Percentiles rank a stretch among this genome's conserved stretches.
Evolutionary conservation across 2,113 vertebrate genomes (phyloP).

Genomic region (Pantherophis guttatus): DNA sequence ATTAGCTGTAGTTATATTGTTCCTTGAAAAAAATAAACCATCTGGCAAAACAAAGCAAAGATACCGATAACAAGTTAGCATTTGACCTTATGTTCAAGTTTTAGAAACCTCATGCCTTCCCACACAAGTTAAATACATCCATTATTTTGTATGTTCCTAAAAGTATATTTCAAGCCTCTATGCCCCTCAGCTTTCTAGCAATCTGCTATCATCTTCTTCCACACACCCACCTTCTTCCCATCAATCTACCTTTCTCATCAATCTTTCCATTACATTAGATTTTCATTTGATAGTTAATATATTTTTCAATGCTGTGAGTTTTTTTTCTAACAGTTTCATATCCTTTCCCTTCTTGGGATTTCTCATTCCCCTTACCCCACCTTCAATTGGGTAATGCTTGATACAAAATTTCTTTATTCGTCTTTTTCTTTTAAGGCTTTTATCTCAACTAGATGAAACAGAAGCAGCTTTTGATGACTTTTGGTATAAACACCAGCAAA

Average conservation of each 20-base stretch:
- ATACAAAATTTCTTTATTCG: not conserved
- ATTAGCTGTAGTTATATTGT: not conserved
- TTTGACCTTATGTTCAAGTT: not conserved
- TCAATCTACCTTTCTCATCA: not conserved
- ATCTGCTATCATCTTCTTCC: not conserved
- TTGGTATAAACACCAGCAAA: conserved; percentile 91
- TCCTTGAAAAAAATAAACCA: not conserved
- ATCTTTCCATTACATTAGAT: not conserved
- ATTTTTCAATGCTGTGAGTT: not conserved
- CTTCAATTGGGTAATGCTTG: not conserved
- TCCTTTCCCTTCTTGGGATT: not conserved
- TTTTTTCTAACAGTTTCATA: not conserved
- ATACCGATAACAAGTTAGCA: not conserved
- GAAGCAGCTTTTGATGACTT: conserved; percentile 94
- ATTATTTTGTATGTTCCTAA: not conserved
- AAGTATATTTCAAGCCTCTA: not conserved
- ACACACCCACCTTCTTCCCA: not conserved
- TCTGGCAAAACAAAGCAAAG: not conserved
- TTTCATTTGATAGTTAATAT: not conserved
- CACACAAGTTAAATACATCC: not conserved
- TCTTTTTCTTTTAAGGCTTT: conserved; percentile 72
- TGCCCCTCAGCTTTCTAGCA: not conserved
- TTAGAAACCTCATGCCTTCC: not conserved
- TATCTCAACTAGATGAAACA: conserved; percentile 89
- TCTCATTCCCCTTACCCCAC: not conserved